Conservation (phyloP, 2,113 vertebrate species). For the Athene cunicularia region DNA sequence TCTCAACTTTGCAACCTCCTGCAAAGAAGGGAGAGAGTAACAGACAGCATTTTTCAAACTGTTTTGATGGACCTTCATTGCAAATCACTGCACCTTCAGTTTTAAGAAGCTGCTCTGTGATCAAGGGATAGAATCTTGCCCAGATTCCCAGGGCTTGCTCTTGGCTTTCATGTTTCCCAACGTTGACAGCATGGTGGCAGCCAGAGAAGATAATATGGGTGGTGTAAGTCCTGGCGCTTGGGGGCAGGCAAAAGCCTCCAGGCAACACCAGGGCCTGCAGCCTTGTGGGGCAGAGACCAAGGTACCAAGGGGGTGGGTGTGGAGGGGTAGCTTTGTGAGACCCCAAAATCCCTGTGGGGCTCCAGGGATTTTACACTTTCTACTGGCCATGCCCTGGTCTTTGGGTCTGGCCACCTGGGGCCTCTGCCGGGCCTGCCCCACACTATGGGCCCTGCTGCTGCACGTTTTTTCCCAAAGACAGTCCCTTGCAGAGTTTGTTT, state of each 20-base stretch:
- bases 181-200: background rate
- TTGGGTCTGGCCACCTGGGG: rapidly evolving
- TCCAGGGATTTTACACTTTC: background rate
- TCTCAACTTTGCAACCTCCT: background rate
- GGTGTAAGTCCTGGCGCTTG: background rate
- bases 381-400: no score
- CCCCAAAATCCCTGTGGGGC: rapidly evolving
- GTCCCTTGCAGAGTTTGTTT: background rate
- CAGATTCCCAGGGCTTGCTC: background rate
- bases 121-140: background rate
- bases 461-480: no score
- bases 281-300: background rate
- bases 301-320: no score
- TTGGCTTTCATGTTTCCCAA: background rate
- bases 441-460: no score
- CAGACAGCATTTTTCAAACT: background rate
- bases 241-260: no score
- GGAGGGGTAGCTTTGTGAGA: background rate
- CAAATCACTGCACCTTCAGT: background rate
- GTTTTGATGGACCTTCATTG: background rate
- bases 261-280: background rate
- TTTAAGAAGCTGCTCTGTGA: background rate
- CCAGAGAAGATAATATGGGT: rapidly evolving
- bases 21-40: no score
- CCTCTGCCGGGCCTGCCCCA: no score